A percentile compares a stretch with the other conserved stretches of the same genome.
Evolutionary conservation across 2,113 vertebrate species (phyloP).

Genomic region (Diadophis punctatus): DNA sequence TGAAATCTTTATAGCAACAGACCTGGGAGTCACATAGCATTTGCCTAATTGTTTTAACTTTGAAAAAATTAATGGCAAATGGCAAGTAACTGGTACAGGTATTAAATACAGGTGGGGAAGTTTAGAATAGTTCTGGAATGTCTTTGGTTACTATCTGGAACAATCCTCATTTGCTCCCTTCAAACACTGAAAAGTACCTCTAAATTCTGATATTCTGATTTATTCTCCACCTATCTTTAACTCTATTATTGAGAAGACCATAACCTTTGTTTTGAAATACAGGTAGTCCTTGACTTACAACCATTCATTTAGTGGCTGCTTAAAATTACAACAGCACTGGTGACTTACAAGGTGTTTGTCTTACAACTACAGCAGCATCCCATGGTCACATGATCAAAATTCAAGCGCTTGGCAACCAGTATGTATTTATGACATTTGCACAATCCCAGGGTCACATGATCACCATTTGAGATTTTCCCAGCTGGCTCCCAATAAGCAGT

Average conservation of each 20-base stretch:
- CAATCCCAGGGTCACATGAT: background rate
- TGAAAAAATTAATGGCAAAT: background rate
- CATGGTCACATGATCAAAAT: background rate
- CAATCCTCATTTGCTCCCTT: background rate
- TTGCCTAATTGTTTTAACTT: background rate
- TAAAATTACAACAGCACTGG: background rate
- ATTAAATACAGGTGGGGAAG: background rate
- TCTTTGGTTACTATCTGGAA: background rate
- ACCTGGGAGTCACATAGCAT: background rate
- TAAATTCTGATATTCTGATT: background rate
- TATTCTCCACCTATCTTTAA: background rate
- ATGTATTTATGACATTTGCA: background rate
- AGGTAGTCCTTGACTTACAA: background rate
- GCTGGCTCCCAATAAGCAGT: background rate
- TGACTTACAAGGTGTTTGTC: background rate
- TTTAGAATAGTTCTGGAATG: background rate
- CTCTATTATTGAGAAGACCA: background rate
- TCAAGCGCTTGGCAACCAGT: background rate
- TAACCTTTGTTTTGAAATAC: background rate
- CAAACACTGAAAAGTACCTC: background rate
- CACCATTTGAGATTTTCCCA: background rate
- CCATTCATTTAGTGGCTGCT: background rate
- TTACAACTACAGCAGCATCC: background rate
- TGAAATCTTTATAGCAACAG: background rate
- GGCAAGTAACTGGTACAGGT: background rate